Conservation (phyloP, 1,140 invertebrate genomes). For the Homalodisca vitripennis region DNA sequence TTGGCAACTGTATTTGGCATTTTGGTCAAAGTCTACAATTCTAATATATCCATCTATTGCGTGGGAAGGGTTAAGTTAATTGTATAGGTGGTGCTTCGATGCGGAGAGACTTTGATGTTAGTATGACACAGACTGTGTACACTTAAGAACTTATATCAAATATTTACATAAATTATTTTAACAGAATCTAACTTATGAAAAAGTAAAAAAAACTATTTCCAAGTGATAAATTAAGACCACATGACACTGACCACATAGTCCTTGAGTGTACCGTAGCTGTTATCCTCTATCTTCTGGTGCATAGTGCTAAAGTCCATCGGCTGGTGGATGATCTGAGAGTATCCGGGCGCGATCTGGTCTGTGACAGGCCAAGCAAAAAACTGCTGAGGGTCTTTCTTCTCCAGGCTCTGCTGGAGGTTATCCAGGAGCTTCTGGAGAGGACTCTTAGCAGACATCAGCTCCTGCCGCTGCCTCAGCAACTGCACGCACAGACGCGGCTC, state of each 20-base stretch:
- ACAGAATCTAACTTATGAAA: too few species aligned
- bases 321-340: slow-evolving; percentile 85
- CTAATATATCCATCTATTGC: too few species aligned
- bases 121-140: too few species aligned
- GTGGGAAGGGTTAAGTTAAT: too few species aligned
- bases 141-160: too few species aligned
- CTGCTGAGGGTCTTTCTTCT: slow-evolving; percentile 90
- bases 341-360: slow-evolving; percentile 94
- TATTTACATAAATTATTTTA: too few species aligned
- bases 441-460: slow-evolving; percentile 53
- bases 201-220: too few species aligned
- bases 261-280: slow-evolving; percentile 74
- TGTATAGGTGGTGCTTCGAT: too few species aligned
- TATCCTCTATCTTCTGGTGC: slow-evolving; percentile 91
- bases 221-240: too few species aligned
- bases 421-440: slow-evolving; percentile 82
- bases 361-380: slow-evolving; percentile 98
- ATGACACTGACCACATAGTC: slow-evolving; percentile 67
- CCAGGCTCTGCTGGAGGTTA: slow-evolving; percentile 76
- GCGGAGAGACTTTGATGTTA: too few species aligned
- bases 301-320: slow-evolving; percentile 99
- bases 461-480: slow-evolving; percentile 66
- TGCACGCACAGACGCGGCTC: slow-evolving; percentile 65
- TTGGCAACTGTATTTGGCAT: too few species aligned
- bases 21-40: too few species aligned